Evolutionary conservation across 2,888 invertebrate species (phyloP), one percentile per base, ranked within the genome.

Genomic region (Spicauda simplicius): DNA sequence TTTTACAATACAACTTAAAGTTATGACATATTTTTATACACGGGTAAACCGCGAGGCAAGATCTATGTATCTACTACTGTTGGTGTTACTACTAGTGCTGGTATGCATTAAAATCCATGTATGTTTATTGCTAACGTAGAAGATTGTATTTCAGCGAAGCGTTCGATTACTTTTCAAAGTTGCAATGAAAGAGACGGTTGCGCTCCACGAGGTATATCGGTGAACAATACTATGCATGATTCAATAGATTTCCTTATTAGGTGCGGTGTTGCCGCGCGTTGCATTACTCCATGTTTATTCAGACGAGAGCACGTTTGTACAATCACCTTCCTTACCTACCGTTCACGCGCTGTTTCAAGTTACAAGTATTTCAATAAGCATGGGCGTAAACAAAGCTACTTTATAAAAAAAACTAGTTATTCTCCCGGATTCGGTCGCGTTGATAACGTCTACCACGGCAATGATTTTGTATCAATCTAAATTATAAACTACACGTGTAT

Each of bases 211-310:
- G 30, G 62, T 68, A 62, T 69, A 68, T 67, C 64, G 64, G 67
- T 63, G 60, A 69, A 73, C 72, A 74, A 72, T 70, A 64, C 69
- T 64, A 59, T 58, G 69, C 67, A 68, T 70, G 73, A 76, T 79
- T 79, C 75, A 80, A 80, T 79, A 77, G 77, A 70, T 76, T 71
- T 76, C 83, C 80, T 78, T 84, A 82, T 80, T 76, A 75, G 80
- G 80, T 71, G 50, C 63, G 57, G 56, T 63, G 75, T 72, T 74
- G 73, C 75, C 16, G 57, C 20, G 53, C 54, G 41, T 57, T 56
- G 50, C 48, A 20, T 57, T 53, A 58, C 41, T 37, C n/a, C 41
- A 53, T 64, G 53, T 64, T 64, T 64, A 64, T 64, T 64, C 53
- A 64, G 58, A 41, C 64, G 52, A 53, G 58, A 64, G 52, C 64